These are phyloP conservation scores for Scomber scombrus DNA, from an alignment of 2,113 vertebrate species.

Conservation along the genomic window DNA sequence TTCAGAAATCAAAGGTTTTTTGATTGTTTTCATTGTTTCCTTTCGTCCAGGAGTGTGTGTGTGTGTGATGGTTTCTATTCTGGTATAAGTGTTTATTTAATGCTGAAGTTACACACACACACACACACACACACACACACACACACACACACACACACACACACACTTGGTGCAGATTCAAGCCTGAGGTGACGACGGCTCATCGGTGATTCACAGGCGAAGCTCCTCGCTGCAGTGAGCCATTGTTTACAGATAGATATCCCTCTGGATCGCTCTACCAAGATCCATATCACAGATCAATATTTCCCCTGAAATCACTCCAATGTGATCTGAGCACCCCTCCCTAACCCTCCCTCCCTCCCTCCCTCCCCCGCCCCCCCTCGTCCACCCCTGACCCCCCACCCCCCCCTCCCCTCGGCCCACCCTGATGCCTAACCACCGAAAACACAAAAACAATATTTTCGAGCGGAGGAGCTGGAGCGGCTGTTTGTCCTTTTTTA, in stretches of 20 bases:
- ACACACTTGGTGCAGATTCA: not conserved
- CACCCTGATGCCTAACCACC: conserved; percentile 49
- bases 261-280: conserved; percentile 50
- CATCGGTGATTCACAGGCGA: conserved; percentile 60
- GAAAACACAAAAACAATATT: conserved; percentile 73
- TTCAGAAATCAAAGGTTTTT: too few species aligned
- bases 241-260: conserved; percentile 71
- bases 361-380: not conserved
- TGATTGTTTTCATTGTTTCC: too few species aligned
- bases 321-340: conserved; percentile 30
- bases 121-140: conserved; percentile 40
- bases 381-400: not conserved
- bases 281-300: conserved; percentile 66
- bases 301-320: conserved; percentile 60
- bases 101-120: not conserved
- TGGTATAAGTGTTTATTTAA: not conserved
- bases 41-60: not conserved
- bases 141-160: conserved; percentile 34
- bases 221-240: conserved; percentile 43
- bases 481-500: conserved; percentile 68
- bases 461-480: conserved; percentile 60
- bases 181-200: conserved; percentile 58
- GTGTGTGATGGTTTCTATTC: not conserved
- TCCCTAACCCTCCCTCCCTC: not conserved
- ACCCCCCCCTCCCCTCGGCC: conserved; percentile 17